Base-by-base conservation (phyloP, 2,888 invertebrate species). In the Diachrysia chrysitis region DNA sequence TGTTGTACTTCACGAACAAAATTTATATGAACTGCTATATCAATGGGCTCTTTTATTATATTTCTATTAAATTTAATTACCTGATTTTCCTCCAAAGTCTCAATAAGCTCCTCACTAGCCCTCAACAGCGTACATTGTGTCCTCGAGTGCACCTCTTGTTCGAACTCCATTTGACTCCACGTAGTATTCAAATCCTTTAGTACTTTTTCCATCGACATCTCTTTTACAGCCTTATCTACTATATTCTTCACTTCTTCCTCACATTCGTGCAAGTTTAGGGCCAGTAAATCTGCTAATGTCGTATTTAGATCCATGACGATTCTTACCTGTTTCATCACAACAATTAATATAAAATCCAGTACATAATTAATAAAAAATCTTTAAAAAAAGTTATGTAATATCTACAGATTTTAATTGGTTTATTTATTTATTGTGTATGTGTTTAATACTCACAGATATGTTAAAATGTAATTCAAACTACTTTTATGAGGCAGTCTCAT, bases 131-230 rank as follows among this genome's bases (percentile, higher is more conserved):
- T 97, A 83, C 98, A 98, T n/a, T 97, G 97, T 14, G 99, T 99
- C 86, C 99, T 96, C 5, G 97, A 93, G 91, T 99, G 99, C 61
- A 96, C 95, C 91, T 99, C 99, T 92, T 98, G 97, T 84, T 98
- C 98, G 87, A 99, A 99, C 92, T 98, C 98, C 98, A 99, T 98
- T 1, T 97, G 96, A 55, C 98, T 97, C 98, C 99, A 99, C 0
- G 98, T 99, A 5, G 97, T 96, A 85, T 99, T 97, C 67, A 99
- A 93, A 85, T 99, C 99, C 78, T 98, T 97, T 59, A 99, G 95
- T 64, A 98, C 97, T 90, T 99, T 99, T 92, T 99, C 99, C 99
- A 99, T 99, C 2, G 98, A 98, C 98, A 99, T 99, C 95, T 99
- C 99, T 93, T 99, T 99, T 0, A 99, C 99, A 0, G 99, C 99